Base-by-base conservation (phyloP, 2,888 invertebrate species). In the Plebejus argus region DNA sequence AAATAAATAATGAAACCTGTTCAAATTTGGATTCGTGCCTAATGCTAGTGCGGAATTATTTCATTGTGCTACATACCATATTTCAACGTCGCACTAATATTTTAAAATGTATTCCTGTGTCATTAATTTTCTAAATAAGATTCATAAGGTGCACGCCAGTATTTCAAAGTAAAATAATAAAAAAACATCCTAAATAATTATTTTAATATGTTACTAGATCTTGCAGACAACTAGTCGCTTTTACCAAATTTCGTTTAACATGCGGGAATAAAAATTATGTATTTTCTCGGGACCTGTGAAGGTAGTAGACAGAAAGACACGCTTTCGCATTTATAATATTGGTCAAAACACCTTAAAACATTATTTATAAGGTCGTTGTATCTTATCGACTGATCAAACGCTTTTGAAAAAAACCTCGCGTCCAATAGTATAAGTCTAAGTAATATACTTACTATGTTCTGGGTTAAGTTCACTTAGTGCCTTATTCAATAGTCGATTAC, bases 21-120 rank as follows among this genome's bases (percentile, higher is more conserved):
- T 80, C 78, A 78, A 80, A 79, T 81, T 79, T 81, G 81, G 81
- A 80, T 77, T 77, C 74, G 78, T 81, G 81, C 80, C 80, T 80
- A 79, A 80, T 79, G 80, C 77, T 77, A 70, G 58, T 77, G 77
- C 75, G 70, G 77, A 80, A 78, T 79, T 81, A 79, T 77, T 78
- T 72, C 76, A 72, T 78, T 78, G 77, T 78, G 77, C 76, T 72
- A 45, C 76, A 39, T 49, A 53, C 66, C 12, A 35, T 18, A 58
- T 77, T 71, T 20, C 56, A 77, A 12, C 56, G 53, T 53, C 45
- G 66, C n/a, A 53, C 53, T 72, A 72, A 74, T 74, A 49, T 15
- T 20, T 23, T 39, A 18, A 39, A 23, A 28, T 45, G 23, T 72
- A 39, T 70, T 58, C 8, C n/a, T 8, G 1, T 56, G 56, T n/a